Evolutionary conservation across 2,113 vertebrate species (phyloP), one percentile per base, ranked within the genome.

Genomic region (Corydoras maculifer): DNA sequence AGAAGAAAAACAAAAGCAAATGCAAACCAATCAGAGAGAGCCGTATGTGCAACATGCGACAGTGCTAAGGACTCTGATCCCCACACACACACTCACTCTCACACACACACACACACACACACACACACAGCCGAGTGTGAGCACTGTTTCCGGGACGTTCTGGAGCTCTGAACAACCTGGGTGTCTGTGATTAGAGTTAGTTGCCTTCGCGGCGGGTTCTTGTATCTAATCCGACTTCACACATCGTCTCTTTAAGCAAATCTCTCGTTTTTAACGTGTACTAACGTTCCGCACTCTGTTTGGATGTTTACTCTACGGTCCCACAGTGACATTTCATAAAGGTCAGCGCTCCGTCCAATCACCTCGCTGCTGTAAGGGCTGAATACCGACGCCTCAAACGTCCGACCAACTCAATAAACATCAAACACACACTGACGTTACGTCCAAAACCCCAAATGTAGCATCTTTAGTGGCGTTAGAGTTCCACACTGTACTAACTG

Each of bases 11-110:
- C 76, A 94, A 93, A 86, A 90, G 85, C 61, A 91, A 89, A 82
- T 99, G 96, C 79, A 94, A 93, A 83, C 90, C 94, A 86, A 90
- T 90, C 81, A 97, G 91, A 83, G 95, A 98, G 86, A 90, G 92
- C 74, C 92, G 94, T 55, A 93, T 93, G 3, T 99, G 96, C 83
- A 96, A 95, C 0, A 88, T 94, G 73, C 90, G 94, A 35, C 87
- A 91, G 51, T 99, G 96, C 90, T 99, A 95, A 87, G 87, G 78
- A 73, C 82, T 69, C 50, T 31, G 15, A 51, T 48, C 25, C 13
- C 29, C 70, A 65, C 35, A 65, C 60, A 71, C 9, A 68, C 69
- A 69, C 61, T 51, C 50, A 74, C 76, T 65, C 62, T 53, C 25
- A 55, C 59, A 35, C 53, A 55, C 65, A 60, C 25, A 63, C 69